Evolutionary conservation across 2,888 invertebrate genomes (phyloP).

Genomic region (Drosophila lacicola): DNA sequence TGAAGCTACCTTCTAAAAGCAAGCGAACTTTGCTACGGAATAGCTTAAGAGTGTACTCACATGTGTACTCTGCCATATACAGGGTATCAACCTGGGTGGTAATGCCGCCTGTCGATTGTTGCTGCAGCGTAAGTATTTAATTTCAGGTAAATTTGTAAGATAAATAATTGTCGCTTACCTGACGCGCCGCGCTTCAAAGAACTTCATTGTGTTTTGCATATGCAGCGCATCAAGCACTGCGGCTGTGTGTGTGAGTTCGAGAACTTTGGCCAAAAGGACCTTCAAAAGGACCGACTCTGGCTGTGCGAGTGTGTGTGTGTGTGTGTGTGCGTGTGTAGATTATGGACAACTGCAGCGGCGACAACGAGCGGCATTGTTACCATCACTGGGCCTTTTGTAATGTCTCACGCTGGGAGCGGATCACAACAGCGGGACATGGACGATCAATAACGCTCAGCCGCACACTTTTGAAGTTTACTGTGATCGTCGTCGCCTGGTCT

Average conservation of each 20-base stretch:
- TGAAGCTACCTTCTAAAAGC: too few relatives aligned
- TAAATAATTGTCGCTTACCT: constrained; percentile 79
- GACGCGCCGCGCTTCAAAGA: constrained; percentile 74
- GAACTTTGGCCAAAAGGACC: constrained; percentile 67
- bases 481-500: constrained; percentile 37
- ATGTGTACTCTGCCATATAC: neutral
- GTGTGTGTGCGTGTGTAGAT: constrained; percentile 49
- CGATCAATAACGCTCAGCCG: constrained; percentile 72
- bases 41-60: too few relatives aligned
- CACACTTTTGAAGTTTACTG: constrained; percentile 67
- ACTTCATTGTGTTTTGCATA: constrained; percentile 80
- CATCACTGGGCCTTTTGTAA: constrained; percentile 53
- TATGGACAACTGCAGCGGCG: constrained; percentile 55
- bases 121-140: constrained; percentile 66
- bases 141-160: constrained; percentile 81
- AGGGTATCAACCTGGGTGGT: constrained; percentile 36
- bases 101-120: neutral
- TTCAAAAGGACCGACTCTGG: constrained; percentile 62
- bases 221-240: constrained; percentile 42
- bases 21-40: too few relatives aligned
- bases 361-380: constrained; percentile 70
- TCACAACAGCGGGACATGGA: constrained; percentile 80
- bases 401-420: constrained; percentile 74
- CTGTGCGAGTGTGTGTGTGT: constrained; percentile 2
- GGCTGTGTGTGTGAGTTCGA: constrained; percentile 28